Percentiles rank a stretch among this genome's conserved stretches.
These are phyloP conservation scores for Rosalia funebris DNA, from an alignment of 2,888 invertebrate species.

Conservation along the genomic window DNA sequence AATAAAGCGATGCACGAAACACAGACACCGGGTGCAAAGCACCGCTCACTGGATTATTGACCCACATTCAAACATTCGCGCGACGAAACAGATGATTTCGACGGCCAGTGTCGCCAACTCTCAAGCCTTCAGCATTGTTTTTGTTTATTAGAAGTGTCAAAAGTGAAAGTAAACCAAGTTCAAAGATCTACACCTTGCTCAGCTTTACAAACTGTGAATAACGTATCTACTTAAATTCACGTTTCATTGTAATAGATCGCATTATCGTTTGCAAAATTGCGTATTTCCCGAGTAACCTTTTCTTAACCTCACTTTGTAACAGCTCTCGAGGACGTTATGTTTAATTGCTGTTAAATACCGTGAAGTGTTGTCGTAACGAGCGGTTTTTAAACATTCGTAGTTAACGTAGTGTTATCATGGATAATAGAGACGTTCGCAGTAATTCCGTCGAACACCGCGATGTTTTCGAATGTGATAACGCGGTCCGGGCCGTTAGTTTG, in stretches of 20 bases:
- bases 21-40: no score
- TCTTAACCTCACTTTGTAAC: slow-evolving; percentile 44
- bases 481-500: slow-evolving; percentile 14
- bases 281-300: slow-evolving; percentile 13
- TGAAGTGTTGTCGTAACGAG: slow-evolving; percentile 1
- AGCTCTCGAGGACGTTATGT: slow-evolving; percentile 16
- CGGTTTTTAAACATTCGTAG: slow-evolving; percentile 2
- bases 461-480: slow-evolving; percentile 31
- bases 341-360: slow-evolving; percentile 22
- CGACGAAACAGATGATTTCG: slow-evolving; percentile 33
- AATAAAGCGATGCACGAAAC: no score
- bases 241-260: not conserved
- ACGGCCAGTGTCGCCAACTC: slow-evolving; percentile 30
- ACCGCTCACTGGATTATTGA: slow-evolving; percentile 24
- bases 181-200: not conserved
- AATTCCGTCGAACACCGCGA: slow-evolving; percentile 28
- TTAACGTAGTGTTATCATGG: slow-evolving; percentile 20
- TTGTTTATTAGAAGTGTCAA: slow-evolving; percentile 38
- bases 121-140: slow-evolving; percentile 27
- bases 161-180: slow-evolving; percentile 35
- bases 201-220: slow-evolving; percentile 9
- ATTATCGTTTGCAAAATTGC: slow-evolving; percentile 26
- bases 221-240: slow-evolving; percentile 5
- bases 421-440: slow-evolving; percentile 29
- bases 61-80: slow-evolving; percentile 38